Conservation (phyloP, 1,140 invertebrate species). For the Scaptomyza montana region DNA sequence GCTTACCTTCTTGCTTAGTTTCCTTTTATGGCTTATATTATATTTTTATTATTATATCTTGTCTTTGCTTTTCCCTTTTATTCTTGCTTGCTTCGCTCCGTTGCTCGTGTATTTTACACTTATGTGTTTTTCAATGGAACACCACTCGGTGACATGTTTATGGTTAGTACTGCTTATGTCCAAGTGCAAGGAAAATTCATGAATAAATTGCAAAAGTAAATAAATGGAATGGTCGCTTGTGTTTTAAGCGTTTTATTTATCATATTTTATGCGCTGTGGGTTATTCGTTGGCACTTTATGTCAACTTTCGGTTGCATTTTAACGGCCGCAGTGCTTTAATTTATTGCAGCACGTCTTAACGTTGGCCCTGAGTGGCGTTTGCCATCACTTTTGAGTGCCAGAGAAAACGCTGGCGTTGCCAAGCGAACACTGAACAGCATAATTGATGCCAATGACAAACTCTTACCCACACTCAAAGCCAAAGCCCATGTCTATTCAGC, state of each 20-base stretch:
- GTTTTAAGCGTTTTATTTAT: conserved; percentile 43
- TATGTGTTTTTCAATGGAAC: neutral
- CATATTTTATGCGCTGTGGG: conserved; percentile 36
- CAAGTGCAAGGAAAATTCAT: conserved; percentile 48
- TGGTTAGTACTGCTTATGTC: conserved; percentile 16
- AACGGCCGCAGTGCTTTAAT: conserved; percentile 56
- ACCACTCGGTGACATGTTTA: conserved; percentile 11
- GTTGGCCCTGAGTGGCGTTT: conserved; percentile 46
- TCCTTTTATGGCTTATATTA: too few relatives aligned
- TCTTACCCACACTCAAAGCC: neutral
- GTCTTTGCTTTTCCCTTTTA: neutral
- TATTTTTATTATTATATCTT: too few relatives aligned
- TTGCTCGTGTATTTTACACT: neutral
- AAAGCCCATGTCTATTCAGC: conserved; percentile 24
- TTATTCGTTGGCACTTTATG: conserved; percentile 26
- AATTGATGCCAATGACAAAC: conserved; percentile 59
- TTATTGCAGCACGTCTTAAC: conserved; percentile 60
- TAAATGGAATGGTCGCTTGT: conserved; percentile 14
- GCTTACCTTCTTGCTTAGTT: neutral
- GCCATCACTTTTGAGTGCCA: conserved; percentile 54
- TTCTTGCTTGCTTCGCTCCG: neutral
- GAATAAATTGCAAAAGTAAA: conserved; percentile 64
- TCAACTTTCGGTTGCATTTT: conserved; percentile 39
- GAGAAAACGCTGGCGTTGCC: conserved; percentile 40
- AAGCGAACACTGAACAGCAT: conserved; percentile 30